A percentile compares a stretch with the other conserved stretches of the same genome.
These are phyloP conservation scores for Empis stercorea DNA, from an alignment of 2,888 invertebrate genomes.

Conservation along the genomic window DNA sequence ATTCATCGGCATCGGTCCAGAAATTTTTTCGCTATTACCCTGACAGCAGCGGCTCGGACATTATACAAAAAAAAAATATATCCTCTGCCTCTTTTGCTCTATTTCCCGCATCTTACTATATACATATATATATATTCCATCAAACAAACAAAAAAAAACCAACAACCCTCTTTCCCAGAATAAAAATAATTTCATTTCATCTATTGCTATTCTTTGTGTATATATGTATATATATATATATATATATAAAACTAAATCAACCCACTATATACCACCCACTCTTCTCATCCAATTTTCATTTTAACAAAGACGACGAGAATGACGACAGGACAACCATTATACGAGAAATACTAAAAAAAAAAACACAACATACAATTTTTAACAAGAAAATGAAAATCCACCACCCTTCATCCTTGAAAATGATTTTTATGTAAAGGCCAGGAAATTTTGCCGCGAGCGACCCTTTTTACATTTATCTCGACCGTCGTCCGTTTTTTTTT, in stretches of 20 bases:
- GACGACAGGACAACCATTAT: not conserved
- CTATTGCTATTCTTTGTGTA: too few species aligned
- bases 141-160: not conserved
- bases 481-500: constrained; percentile 3
- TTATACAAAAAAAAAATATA: not conserved
- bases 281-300: not conserved
- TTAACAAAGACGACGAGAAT: not conserved
- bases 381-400: too few species aligned
- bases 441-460: constrained; percentile 19
- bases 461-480: constrained; percentile 21
- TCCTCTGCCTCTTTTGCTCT: not conserved
- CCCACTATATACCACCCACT: not conserved
- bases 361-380: too few species aligned
- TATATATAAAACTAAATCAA: too few species aligned
- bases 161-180: not conserved
- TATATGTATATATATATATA: too few species aligned
- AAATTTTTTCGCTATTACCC: constrained; percentile 16
- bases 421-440: not conserved
- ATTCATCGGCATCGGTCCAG: constrained; percentile 16
- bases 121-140: not conserved
- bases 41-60: constrained; percentile 10
- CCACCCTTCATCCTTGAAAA: not conserved
- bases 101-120: not conserved
- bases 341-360: not conserved
- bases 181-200: too few species aligned